A percentile compares a stretch with the other conserved stretches of the same genome.
Conservation (phyloP, 2,888 invertebrate species). For the Trichogramma dendrolimi region DNA sequence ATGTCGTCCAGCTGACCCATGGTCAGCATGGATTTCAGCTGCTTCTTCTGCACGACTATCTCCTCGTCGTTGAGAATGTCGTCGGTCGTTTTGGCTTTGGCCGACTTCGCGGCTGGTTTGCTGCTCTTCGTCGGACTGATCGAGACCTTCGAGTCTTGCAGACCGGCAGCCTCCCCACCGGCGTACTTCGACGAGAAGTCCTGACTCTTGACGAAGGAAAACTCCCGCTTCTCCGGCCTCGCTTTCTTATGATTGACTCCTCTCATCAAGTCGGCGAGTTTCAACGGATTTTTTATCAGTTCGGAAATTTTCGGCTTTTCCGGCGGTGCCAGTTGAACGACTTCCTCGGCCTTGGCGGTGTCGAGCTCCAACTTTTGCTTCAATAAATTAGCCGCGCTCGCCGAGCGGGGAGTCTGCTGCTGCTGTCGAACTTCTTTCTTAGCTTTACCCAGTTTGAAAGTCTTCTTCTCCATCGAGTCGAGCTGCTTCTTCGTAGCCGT, state of each 20-base stretch:
- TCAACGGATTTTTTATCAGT: neutral
- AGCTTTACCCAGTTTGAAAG: neutral
- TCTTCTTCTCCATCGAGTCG: neutral
- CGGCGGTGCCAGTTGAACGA: neutral
- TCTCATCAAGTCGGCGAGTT: neutral
- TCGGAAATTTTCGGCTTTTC: neutral
- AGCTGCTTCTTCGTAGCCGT: neutral
- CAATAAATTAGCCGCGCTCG: neutral
- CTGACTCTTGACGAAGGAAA: neutral
- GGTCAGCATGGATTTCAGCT: slow-evolving; percentile 8
- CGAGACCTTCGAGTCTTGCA: neutral
- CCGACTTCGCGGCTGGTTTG: neutral
- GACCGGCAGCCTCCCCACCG: slow-evolving; percentile 4
- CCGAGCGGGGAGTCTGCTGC: slow-evolving; percentile 5
- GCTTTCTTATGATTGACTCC: slow-evolving; percentile 1
- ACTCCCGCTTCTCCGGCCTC: neutral
- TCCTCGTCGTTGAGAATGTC: slow-evolving; percentile 9
- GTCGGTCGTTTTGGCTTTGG: neutral
- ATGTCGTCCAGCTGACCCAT: neutral
- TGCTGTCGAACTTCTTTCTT: neutral
- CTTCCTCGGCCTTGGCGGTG: neutral
- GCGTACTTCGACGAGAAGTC: neutral
- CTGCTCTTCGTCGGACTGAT: neutral
- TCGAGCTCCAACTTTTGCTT: neutral
- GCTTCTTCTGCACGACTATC: slow-evolving; percentile 5